Base-by-base conservation (phyloP, 2,797 vertebrate genomes). In the Phylloscopus collybita region DNA sequence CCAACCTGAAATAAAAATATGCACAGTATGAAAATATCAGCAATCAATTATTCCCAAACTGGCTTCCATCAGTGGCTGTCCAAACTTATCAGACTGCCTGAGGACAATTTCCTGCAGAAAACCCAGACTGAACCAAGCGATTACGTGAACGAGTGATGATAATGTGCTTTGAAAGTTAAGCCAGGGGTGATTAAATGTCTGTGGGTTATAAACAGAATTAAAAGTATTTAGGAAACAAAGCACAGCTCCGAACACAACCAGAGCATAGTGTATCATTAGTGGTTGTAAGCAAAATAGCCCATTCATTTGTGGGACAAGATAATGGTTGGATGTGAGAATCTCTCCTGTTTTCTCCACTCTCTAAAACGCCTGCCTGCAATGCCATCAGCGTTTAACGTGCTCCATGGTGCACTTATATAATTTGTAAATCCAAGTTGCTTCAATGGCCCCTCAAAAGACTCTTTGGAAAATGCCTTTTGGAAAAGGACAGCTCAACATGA, bases 151-250 rank as follows among this genome's bases (percentile, higher is more conserved):
- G 2, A 95, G 76, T 96, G 95, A 97, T 70, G 93, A 88, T 97
- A 96, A 97, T 96, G 82, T 93, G 89, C 93, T 98, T 94, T 98
- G 97, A 98, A 97, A 97, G 95, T 97, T 97, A 96, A 97, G 91
- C 92, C 92, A 92, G 88, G 88, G 90, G 60, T 97, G 93, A 97
- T 97, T 97, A 97, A 97, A 93, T 95, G 86, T 94, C 93, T 94
- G 91, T 85, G 95, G 82, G 83, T 93, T 92, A 90, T 86, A 96
- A 96, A 95, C 86, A 94, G 90, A 97, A 97, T 95, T 94, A 90
- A 73, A 94, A 94, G 60, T 89, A 80, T 93, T 94, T 93, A 95
- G 93, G 76, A 96, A 96, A 97, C 81, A 96, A 95, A 96, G 45
- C 57, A 64, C 25, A 25, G 64, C 73, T 73, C 76, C 0, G 0